These are phyloP conservation scores for Sitta europaea DNA, from an alignment of 2,113 vertebrate genomes.

Conservation along the genomic window DNA sequence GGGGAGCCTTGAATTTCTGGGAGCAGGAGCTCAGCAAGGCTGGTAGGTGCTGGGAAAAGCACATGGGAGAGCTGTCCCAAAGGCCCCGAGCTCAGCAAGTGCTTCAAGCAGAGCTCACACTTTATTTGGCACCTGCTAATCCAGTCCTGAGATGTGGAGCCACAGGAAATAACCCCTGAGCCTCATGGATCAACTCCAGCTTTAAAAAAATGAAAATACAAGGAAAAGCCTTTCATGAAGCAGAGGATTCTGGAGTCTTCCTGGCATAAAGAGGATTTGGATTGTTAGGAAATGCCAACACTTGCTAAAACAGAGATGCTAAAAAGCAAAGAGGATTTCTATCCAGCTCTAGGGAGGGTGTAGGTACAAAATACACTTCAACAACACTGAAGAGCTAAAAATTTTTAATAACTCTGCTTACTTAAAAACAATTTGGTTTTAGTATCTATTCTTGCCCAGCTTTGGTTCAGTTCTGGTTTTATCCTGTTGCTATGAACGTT, in stretches of 20 bases:
- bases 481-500: not conserved
- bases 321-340: not conserved
- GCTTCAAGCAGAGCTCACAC: not conserved
- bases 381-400: not conserved
- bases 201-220: not conserved
- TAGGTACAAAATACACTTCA: not conserved
- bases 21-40: not conserved
- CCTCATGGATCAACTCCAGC: accelerated
- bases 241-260: not conserved
- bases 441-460: not conserved
- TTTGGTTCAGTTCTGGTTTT: not conserved
- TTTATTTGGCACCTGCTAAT: not conserved
- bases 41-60: not conserved
- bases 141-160: not conserved
- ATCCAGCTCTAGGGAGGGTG: not conserved
- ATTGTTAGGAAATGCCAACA: not conserved
- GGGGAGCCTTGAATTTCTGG: not conserved
- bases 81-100: not conserved
- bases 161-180: not conserved
- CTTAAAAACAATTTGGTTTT: not conserved
- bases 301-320: not conserved
- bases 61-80: not conserved
- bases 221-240: not conserved
- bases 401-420: not conserved
- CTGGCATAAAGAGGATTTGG: accelerated